Evolutionary conservation across 53 echinoderm and acorn worm genomes (phyloP), one percentile per base, ranked within the genome.

Genomic region (Echinarachnius parma): DNA sequence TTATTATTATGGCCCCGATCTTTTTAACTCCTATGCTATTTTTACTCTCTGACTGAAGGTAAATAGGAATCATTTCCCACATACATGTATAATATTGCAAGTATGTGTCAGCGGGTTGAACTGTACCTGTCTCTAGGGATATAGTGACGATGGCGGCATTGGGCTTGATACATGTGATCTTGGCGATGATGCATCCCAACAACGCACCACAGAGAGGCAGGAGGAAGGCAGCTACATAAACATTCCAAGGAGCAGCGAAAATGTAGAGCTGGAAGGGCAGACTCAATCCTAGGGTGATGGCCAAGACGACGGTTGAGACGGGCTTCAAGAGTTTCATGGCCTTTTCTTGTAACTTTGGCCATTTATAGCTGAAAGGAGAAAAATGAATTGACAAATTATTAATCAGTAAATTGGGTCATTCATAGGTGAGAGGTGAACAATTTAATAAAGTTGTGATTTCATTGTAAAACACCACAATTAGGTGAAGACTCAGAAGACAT

Each of bases 271-370:
- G 82, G 55, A 89, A 79, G 5, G 89, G 93, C 16, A 93, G 66
- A 45, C 86, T 83, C 25, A 85, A 57, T 3, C 64, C 79, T 18
- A 89, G 25, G 21, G 83, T 72, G 21, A 89, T 32, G n/a, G 89
- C 80, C 31, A 93, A 63, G 13, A 83, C 78, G 24, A 86, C 27
- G 42, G 83, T 80, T 9, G 93, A 83, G 22, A 86, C 69, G 15
- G 89, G 93, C 42, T 93, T 93, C 21, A 89, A 62, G 32, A 89
- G 79, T 33, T 93, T 93, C 64, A 83, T 64, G 20, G 81, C 83
- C n/a, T 79, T 72, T 23, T 83, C 62, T 24, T 78, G 54, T 14
- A 64, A 21, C 56, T 74, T 84, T 18, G 89, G 90, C 75, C 83
- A 90, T 54, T 90, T 90, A 64, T 81, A 90, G 26, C 80, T 64